Conservation (phyloP, 2,888 invertebrate genomes). For the Epiblema foenella region DNA sequence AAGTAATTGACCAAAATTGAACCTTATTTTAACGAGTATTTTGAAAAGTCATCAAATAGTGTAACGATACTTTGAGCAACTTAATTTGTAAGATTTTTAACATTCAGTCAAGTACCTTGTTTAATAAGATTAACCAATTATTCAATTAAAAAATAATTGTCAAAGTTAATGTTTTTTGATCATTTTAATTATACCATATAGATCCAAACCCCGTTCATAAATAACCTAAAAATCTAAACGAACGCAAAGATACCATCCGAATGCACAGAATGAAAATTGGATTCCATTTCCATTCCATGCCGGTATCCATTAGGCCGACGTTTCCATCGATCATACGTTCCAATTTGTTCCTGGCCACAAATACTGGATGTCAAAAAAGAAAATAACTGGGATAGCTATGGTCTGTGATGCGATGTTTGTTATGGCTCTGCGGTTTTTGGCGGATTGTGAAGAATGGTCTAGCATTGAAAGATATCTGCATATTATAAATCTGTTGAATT, state of each 20-base stretch:
- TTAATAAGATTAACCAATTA: too few relatives aligned
- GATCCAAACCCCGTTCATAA: constrained; percentile 25
- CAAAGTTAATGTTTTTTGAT: not conserved
- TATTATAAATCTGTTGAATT: not conserved
- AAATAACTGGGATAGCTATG: constrained; percentile 31
- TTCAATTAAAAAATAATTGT: not conserved
- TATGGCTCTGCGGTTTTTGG: constrained; percentile 28
- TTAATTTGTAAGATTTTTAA: too few relatives aligned
- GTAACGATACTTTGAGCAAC: too few relatives aligned
- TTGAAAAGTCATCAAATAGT: too few relatives aligned
- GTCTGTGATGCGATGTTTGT: constrained; percentile 38
- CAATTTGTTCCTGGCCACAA: constrained; percentile 44
- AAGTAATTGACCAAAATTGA: not conserved
- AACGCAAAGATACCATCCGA: constrained; percentile 36
- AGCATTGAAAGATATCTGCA: not conserved
- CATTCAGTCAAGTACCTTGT: too few relatives aligned
- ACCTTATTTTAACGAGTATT: not conserved
- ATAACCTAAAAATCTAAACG: constrained; percentile 43
- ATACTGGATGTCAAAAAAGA: constrained; percentile 38
- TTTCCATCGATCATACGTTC: constrained; percentile 43
- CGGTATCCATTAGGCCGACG: constrained; percentile 41
- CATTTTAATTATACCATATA: not conserved
- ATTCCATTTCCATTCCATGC: constrained; percentile 31
- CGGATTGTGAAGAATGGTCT: constrained; percentile 21
- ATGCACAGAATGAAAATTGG: constrained; percentile 41